Evolutionary conservation across 2,888 invertebrate species (phyloP).

Genomic region (Melanostoma mellinum): DNA sequence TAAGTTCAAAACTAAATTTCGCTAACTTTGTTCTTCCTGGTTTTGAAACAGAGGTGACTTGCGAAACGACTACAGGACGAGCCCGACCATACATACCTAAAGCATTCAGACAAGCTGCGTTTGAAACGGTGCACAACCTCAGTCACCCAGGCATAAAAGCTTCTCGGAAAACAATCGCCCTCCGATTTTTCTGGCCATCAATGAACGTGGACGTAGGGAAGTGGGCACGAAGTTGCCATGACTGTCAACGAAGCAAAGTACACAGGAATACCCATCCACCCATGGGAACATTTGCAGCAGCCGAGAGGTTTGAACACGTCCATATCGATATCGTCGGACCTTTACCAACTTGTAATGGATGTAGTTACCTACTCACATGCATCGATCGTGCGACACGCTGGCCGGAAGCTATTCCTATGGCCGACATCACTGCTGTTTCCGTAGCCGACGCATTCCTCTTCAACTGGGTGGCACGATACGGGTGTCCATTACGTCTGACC

Average conservation of each 20-base stretch:
- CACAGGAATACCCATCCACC: constrained; percentile 3
- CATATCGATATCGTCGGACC: constrained; percentile 79
- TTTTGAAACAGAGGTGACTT: constrained; percentile 25
- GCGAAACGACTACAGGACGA: constrained; percentile 34
- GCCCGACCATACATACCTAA: constrained; percentile 50
- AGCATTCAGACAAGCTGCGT: background rate
- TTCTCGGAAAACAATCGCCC: background rate
- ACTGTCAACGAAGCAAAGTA: background rate
- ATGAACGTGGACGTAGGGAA: constrained; percentile 45
- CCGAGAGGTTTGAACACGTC: constrained; percentile 77
- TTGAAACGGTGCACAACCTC: constrained; percentile 22
- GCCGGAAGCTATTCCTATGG: constrained; percentile 73
- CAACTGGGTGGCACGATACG: constrained; percentile 80
- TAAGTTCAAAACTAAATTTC: constrained; percentile 14
- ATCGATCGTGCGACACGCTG: constrained; percentile 72
- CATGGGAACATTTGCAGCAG: constrained; percentile 8
- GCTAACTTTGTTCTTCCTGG: constrained; percentile 19
- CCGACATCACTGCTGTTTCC: constrained; percentile 67
- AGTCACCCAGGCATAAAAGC: constrained; percentile 38
- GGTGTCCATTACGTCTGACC: constrained; percentile 77
- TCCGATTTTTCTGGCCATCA: constrained; percentile 55
- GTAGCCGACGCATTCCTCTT: constrained; percentile 58
- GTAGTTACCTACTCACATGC: constrained; percentile 75
- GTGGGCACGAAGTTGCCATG: constrained; percentile 19
- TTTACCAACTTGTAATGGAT: constrained; percentile 70